Percentiles rank a stretch among this genome's conserved stretches.
These are phyloP conservation scores for Agriopis aurantiaria DNA, from an alignment of 2,888 invertebrate species.

Conservation along the genomic window DNA sequence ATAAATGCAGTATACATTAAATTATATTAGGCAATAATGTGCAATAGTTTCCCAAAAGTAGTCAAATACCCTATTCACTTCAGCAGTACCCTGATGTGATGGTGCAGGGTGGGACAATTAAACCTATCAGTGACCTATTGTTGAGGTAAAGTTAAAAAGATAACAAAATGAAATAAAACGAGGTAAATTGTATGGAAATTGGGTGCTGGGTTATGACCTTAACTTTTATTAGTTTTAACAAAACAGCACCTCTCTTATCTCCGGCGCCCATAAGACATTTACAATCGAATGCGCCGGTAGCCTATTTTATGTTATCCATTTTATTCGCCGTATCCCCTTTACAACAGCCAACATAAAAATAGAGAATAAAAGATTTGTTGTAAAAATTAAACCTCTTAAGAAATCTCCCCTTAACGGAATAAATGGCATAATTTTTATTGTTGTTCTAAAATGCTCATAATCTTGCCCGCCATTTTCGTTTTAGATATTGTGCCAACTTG, in stretches of 20 bases:
- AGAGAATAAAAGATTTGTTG: constrained; percentile 78
- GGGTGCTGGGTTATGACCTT: too few relatives aligned
- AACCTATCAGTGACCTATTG: too few relatives aligned
- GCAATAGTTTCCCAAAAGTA: too few relatives aligned
- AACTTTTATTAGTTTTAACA: constrained; percentile 14
- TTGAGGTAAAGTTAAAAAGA: too few relatives aligned
- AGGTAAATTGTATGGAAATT: too few relatives aligned
- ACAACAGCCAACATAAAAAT: constrained; percentile 70
- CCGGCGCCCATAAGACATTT: constrained; percentile 54
- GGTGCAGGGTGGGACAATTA: too few relatives aligned
- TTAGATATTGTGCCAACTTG: constrained; percentile 1
- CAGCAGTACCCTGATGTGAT: too few relatives aligned
- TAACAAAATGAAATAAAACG: too few relatives aligned
- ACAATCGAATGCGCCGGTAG: constrained; percentile 70
- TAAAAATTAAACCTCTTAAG: constrained; percentile 83
- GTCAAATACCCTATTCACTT: too few relatives aligned
- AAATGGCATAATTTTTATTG: constrained; percentile 78
- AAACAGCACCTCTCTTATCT: constrained; percentile 28
- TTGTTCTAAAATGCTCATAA: constrained; percentile 66
- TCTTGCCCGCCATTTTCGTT: constrained; percentile 67
- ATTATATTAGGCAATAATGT: too few relatives aligned
- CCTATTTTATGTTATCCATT: constrained; percentile 72
- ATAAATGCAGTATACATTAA: too few relatives aligned
- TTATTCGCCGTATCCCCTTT: constrained; percentile 73
- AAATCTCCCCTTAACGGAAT: constrained; percentile 67